Conservation (phyloP, 2,888 invertebrate genomes). For the Temnothorax unifasciatus region DNA sequence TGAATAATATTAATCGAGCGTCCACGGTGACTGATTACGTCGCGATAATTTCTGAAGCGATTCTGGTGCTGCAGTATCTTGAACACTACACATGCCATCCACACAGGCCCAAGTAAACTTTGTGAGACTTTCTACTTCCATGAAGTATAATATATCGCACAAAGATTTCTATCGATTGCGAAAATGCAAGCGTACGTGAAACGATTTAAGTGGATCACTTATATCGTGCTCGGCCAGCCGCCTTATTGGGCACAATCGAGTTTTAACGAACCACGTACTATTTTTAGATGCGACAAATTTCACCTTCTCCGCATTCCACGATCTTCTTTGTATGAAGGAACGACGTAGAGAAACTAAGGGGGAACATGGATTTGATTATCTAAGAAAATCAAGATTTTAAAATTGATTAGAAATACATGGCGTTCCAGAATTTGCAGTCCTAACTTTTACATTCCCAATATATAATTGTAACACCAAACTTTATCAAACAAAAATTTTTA, state of each 20-base stretch:
- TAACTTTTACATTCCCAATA: background rate
- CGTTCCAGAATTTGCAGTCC: background rate
- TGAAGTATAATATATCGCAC: conserved; percentile 70
- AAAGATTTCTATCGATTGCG: conserved; percentile 80
- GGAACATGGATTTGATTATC: background rate
- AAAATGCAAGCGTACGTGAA: conserved; percentile 65
- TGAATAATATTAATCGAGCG: background rate
- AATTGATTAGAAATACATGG: background rate
- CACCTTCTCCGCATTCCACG: background rate
- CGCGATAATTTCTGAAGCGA: background rate
- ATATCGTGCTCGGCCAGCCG: background rate
- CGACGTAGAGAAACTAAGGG: background rate
- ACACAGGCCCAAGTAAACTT: conserved; percentile 34
- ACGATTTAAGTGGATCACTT: conserved; percentile 34
- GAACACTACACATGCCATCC: background rate
- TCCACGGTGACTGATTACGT: background rate
- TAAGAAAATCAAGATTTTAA: background rate
- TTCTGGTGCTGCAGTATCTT: background rate
- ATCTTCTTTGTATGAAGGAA: background rate
- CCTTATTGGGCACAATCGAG: background rate
- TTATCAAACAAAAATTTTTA: background rate
- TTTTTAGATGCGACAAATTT: conserved; percentile 13
- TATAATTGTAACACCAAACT: background rate
- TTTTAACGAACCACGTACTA: background rate
- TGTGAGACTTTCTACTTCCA: conserved; percentile 82